Conservation (phyloP, 2,888 invertebrate species). For the Pammene aurita region DNA sequence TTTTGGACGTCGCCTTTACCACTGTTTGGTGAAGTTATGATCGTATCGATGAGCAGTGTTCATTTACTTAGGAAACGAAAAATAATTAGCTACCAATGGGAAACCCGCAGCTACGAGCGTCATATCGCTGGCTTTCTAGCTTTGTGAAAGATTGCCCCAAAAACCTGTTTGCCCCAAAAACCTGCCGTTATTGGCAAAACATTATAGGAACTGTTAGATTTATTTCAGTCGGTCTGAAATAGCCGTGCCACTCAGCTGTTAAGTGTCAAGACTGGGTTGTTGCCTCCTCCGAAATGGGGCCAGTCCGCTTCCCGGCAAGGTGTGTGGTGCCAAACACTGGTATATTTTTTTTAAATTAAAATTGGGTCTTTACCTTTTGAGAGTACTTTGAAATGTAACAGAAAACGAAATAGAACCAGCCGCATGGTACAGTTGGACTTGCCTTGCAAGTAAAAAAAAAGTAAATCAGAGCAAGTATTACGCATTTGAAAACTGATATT, state of each 20-base stretch:
- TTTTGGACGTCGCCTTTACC: no score
- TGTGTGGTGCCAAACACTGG: slow-evolving; percentile 48
- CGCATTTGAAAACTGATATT: no score
- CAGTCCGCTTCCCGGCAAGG: slow-evolving; percentile 46
- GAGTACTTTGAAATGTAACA: background rate
- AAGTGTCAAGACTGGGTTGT: slow-evolving; percentile 71
- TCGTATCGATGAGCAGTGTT: no score
- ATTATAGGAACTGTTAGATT: slow-evolving; percentile 63
- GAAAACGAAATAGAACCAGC: no score
- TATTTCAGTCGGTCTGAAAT: slow-evolving; percentile 65
- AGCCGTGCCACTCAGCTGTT: slow-evolving; percentile 63
- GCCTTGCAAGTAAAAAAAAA: background rate
- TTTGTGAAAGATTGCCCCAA: slow-evolving; percentile 7
- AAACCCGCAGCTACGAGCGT: background rate
- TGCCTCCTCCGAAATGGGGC: slow-evolving; percentile 66
- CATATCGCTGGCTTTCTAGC: slow-evolving; percentile 1
- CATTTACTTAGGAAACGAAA: no score
- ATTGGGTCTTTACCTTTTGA: slow-evolving; percentile 5
- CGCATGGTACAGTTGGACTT: no score
- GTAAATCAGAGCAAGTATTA: no score
- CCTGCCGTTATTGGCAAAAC: slow-evolving; percentile 29
- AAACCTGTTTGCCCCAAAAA: slow-evolving; percentile 28
- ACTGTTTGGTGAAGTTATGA: no score
- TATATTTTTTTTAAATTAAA: slow-evolving; percentile 38
- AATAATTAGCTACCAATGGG: no score